Evolutionary conservation across 2,113 vertebrate species (phyloP).

Genomic region (Abramis brama): DNA sequence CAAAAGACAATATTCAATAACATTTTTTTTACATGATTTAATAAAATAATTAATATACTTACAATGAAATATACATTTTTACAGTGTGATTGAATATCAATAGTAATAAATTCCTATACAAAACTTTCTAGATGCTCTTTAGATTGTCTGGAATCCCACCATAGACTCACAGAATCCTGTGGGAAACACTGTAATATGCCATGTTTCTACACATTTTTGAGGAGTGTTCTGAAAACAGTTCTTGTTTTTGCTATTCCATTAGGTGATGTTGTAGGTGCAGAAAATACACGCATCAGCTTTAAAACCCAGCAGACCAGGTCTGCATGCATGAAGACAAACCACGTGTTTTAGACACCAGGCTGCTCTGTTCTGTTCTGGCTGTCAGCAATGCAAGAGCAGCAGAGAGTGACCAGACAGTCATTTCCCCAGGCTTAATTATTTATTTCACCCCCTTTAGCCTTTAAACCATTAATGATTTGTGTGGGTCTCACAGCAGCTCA

Average conservation of each 20-base stretch:
- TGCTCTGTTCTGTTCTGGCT: neutral
- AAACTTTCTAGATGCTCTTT: no score
- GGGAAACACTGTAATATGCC: neutral
- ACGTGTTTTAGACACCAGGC: neutral
- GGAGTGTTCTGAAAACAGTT: neutral
- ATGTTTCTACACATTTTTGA: neutral
- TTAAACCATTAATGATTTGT: conserved; percentile 32
- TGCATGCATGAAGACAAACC: neutral
- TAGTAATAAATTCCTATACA: no score
- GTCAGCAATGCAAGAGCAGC: neutral
- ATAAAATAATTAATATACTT: no score
- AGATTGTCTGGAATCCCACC: neutral
- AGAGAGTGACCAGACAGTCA: neutral
- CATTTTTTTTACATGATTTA: no score
- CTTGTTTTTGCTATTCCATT: neutral
- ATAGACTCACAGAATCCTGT: neutral
- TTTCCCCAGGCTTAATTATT: conserved; percentile 27
- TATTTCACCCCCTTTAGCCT: conserved; percentile 11
- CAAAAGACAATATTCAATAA: no score
- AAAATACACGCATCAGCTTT: neutral
- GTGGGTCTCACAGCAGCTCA: conserved; percentile 17
- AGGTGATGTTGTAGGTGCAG: neutral
- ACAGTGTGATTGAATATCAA: no score
- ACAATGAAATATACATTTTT: no score
- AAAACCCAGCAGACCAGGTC: neutral